Evolutionary conservation across 2,797 vertebrate genomes (phyloP).

Genomic region (Eurystomus glaucurus): DNA sequence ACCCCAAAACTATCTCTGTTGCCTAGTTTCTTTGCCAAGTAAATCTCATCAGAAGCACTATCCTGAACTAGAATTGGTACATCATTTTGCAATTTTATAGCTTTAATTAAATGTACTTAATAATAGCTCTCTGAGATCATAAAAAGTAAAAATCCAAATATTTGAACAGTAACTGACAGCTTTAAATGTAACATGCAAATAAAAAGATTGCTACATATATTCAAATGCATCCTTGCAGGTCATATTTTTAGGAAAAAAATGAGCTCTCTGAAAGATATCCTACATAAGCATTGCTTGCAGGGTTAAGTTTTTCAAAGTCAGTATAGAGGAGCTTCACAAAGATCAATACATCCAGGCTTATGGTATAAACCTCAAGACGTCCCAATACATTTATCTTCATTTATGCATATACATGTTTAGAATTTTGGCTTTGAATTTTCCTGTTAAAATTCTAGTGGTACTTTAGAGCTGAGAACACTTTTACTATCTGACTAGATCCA

Average conservation of each 20-base stretch:
- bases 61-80: neutral
- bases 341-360: conserved; percentile 5
- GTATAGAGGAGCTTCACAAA: neutral
- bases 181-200: neutral
- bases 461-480: conserved; percentile 25
- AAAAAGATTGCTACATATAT: neutral
- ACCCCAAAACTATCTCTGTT: neutral
- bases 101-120: neutral
- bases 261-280: neutral
- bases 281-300: neutral
- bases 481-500: conserved; percentile 50
- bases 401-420: conserved; percentile 33
- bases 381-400: conserved; percentile 19
- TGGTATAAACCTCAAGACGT: neutral
- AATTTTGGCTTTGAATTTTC: conserved; percentile 53
- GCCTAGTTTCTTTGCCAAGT: neutral
- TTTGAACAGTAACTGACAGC: neutral
- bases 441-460: conserved; percentile 54
- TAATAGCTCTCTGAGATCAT: neutral
- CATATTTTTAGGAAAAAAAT: neutral
- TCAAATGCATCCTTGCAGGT: neutral
- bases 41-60: neutral
- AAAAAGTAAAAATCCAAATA: neutral
- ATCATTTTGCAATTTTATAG: neutral
- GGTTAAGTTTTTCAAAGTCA: conserved; percentile 11